Evolutionary conservation across 1,140 invertebrate genomes (phyloP), one percentile per base, ranked within the genome.

Genomic region (Diorhabda carinulata): DNA sequence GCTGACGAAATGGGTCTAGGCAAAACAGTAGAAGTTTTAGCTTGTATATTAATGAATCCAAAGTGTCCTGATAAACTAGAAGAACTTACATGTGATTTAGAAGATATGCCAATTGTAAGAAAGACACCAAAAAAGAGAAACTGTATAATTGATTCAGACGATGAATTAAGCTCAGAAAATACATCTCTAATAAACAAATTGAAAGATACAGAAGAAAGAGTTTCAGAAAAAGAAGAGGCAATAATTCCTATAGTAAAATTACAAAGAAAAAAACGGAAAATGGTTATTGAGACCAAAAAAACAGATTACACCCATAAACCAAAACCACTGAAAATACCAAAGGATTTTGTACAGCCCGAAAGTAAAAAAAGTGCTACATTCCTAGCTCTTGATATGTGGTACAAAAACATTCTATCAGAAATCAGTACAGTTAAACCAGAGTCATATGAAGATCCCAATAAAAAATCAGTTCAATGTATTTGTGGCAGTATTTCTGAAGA

Each of bases 1-100:
- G 91, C 91, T 10, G 92, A 94, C 82, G 92, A 94, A 82, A 94
- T 94, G 92, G 92, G 92, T 6, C 78, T 94, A 10, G 92, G 92
- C 2, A 94, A 94, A 83, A 93, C 92, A 0, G 87, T 94, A 3
- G 92, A 94, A 81, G 86, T 93, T 40, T 76, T 94, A 7, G 86
- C 89, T 9, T 86, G 88, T 66, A 85, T 93, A 72, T 77, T 93
- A 58, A 75, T 83, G 3, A 84, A 92, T 82, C 85, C 85, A 7
- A 70, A 56, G 57, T 62, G 9, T 64, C n/a, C 9, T 5, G 56
- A 3, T 4, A 66, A 65, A 42, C 64, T 56, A 62, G 44, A n/a
- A 44, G 61, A 60, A 3, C 56, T 64, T 3, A 44, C 57, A 5
- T 66, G 5, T 7, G 6, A 25, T 57, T 69, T n/a, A 7, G 45